Evolutionary conservation across 2,113 vertebrate genomes (phyloP), one percentile per base, ranked within the genome.

Genomic region (Mustela lutreola): DNA sequence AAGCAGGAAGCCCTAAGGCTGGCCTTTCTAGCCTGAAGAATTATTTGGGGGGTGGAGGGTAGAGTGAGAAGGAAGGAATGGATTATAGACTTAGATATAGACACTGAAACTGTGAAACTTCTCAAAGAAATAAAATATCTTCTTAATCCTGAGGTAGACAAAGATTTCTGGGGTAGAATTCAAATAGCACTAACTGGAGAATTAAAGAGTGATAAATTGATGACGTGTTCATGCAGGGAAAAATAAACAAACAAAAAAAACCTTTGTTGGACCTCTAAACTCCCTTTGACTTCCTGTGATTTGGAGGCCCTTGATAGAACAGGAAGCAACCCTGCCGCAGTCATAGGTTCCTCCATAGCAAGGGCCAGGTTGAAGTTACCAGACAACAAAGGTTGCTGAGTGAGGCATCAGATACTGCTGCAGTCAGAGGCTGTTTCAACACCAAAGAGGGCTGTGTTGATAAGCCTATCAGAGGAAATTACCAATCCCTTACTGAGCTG

Each of bases 1-100:
- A 28, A 33, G 18, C 21, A 53, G 21, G 50, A 89, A 81, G 11
- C 9, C 33, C 83, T 91, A 79, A 80, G 53, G 19, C 4, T 63
- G 63, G 15, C 71, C 28, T 92, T 73, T 56, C 21, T 78, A 28
- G 50, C 12, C 83, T 81, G 21, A 63, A 92, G 60, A 97, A 90
- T 42, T 39, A 56, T 45, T 63, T 73, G 42, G 39, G 0, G 12
- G 67, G 26, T 2, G 15, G 56, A 2, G 5, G 31, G 7, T 6
- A 18, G 24, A 8, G 19, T 36, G 2, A 8, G 21, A n/a, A 1
- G 10, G 62, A 81, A 31, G 8, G 33, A 78, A 76, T 87, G n/a
- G 26, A 48, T 78, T 45, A 62, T 18, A 92, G 65, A 60, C 19
- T 36, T 53, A 8, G 1, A 92, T 19, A 71, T 28, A 75, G 85